phyloP scores from a whole-genome alignment of 2,113 vertebrate species.

The Calonectris borealis region DNA sequence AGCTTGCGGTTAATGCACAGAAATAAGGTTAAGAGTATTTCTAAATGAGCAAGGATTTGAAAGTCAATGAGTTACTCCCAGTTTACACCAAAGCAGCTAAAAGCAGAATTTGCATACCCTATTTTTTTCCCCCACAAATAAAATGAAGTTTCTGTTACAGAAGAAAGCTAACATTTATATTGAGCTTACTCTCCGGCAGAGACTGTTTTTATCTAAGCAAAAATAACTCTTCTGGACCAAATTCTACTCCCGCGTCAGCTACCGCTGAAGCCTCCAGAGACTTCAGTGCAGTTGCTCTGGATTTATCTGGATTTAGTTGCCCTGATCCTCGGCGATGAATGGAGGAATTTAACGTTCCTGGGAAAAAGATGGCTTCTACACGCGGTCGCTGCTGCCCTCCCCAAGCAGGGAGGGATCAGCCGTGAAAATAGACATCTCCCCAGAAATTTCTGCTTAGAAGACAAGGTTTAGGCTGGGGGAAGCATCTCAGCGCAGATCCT shows the following conservation, averaged over 20 bases:
- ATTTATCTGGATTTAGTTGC: background rate
- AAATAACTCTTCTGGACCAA: background rate
- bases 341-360: background rate
- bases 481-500: background rate
- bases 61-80: background rate
- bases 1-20: background rate
- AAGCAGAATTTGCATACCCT: background rate
- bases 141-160: background rate
- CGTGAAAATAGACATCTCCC: background rate
- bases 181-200: background rate
- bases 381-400: background rate
- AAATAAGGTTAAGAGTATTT: background rate
- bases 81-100: background rate
- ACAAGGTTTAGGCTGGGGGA: background rate
- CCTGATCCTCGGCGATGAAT: background rate
- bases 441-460: background rate
- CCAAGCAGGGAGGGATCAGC: accelerated
- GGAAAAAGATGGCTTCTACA: background rate
- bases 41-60: background rate
- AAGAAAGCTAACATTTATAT: background rate
- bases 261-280: background rate
- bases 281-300: background rate
- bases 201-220: background rate
- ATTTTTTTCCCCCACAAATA: background rate
- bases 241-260: background rate